phyloP scores from a whole-genome alignment of 2,113 vertebrate genomes.

The Elgaria multicarinata region DNA sequence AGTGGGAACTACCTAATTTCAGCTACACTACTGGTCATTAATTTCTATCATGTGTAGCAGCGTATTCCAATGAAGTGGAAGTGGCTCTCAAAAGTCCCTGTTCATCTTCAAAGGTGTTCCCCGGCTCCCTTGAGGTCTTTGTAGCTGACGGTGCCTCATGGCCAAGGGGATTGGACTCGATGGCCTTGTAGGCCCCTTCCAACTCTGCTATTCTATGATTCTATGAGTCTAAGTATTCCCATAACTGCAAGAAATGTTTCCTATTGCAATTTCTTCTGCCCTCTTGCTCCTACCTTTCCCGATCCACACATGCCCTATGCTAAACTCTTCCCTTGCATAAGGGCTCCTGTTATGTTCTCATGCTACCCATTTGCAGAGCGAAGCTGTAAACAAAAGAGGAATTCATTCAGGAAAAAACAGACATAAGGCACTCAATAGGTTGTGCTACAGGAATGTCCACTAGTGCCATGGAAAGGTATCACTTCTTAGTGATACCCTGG shows the following conservation, averaged over 20 bases:
- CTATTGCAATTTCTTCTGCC: neutral
- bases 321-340: neutral
- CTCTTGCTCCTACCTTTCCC: neutral
- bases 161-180: too few relatives aligned
- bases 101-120: neutral
- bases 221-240: neutral
- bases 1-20: neutral
- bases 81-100: neutral
- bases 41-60: neutral
- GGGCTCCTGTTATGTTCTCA: too few relatives aligned
- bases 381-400: neutral
- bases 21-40: neutral
- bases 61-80: neutral
- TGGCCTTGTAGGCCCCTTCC: too few relatives aligned
- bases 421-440: too few relatives aligned
- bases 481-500: too few relatives aligned
- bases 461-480: too few relatives aligned
- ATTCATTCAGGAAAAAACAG: too few relatives aligned
- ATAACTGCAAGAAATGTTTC: neutral
- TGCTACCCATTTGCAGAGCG: too few relatives aligned
- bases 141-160: neutral
- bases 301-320: neutral
- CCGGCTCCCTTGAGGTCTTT: neutral
- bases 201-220: too few relatives aligned
- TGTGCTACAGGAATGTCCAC: too few relatives aligned